Evolutionary conservation across 2,888 invertebrate genomes (phyloP), one percentile per base, ranked within the genome.

Genomic region (Netelia inedita): DNA sequence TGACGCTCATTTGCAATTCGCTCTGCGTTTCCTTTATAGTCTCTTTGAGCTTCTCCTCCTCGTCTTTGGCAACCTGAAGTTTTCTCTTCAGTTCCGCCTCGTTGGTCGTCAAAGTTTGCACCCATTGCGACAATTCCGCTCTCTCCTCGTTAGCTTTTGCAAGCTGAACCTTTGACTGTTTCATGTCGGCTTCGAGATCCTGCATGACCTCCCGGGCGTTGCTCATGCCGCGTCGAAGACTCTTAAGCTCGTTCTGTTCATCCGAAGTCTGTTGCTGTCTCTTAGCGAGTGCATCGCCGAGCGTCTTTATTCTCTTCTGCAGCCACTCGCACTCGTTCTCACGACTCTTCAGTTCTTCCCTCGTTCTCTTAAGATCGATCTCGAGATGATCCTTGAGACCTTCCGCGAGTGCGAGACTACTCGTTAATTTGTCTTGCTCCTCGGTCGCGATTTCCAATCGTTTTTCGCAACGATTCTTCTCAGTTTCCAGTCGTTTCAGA

Each of bases 21-120:
- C 80, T 83, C 21, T 90, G 88, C 57, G 92, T 83, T 88, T 91
- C 91, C 9, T 79, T 82, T 79, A 91, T 88, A n/a, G 86, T 86
- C 11, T 93, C 91, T 35, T 93, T 93, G 5, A 93, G 80, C 19
- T 89, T 89, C 71, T 93, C 92, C 82, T 94, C 94, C 41, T 94
- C 93, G 10, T 92, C 91, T 65, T 89, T 90, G 0, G 90, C 88
- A 9, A 86, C 68, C 0, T 89, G 71, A 28, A 95, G 86, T 82
- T 94, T 94, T 80, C 95, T 95, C 87, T 95, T 95, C 65, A 96
- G 93, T 85, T 96, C 95, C 16, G 95, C 94, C 88, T 97, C 96
- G 0, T 95, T 95, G 73, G 95, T 95, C 91, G 96, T 94, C 1
- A 96, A 95, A 0, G 95, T 94, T 88, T 97, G 96, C 8, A 97